These are phyloP conservation scores for Rhagonycha lutea DNA, from an alignment of 2,888 invertebrate species.

Conservation along the genomic window DNA sequence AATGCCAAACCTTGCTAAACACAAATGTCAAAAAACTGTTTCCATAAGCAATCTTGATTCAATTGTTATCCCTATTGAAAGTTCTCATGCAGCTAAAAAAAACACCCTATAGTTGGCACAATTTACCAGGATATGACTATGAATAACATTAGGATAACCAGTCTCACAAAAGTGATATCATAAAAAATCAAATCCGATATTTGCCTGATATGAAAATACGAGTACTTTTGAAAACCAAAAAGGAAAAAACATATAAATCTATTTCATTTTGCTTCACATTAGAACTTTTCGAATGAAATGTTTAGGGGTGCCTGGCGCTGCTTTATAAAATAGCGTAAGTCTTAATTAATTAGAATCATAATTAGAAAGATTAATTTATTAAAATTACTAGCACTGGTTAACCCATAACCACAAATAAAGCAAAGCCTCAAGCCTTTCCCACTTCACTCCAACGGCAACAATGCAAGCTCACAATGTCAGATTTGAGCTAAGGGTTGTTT, in stretches of 20 bases:
- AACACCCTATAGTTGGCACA: no score
- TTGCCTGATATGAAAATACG: no score
- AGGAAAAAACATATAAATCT: background rate
- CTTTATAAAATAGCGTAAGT: background rate
- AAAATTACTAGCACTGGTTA: conserved; percentile 20
- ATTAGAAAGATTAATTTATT: conserved; percentile 15
- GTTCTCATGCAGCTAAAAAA: no score
- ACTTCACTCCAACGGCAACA: conserved; percentile 31
- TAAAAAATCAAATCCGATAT: no score
- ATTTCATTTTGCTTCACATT: background rate
- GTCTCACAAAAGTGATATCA: no score
- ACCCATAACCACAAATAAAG: conserved; percentile 26
- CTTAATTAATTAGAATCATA: background rate
- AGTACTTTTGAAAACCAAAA: background rate
- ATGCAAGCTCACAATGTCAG: conserved; percentile 33
- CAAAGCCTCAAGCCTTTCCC: conserved; percentile 24
- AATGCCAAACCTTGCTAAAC: no score
- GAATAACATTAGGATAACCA: no score
- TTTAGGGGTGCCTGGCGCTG: background rate
- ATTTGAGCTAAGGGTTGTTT: conserved; percentile 41
- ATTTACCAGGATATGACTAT: no score
- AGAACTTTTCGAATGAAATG: background rate
- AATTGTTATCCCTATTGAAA: no score
- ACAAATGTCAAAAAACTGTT: no score
- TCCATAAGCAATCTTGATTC: no score